Conservation (phyloP, 2,888 invertebrate genomes). For the Cremastinae sp. region DNA sequence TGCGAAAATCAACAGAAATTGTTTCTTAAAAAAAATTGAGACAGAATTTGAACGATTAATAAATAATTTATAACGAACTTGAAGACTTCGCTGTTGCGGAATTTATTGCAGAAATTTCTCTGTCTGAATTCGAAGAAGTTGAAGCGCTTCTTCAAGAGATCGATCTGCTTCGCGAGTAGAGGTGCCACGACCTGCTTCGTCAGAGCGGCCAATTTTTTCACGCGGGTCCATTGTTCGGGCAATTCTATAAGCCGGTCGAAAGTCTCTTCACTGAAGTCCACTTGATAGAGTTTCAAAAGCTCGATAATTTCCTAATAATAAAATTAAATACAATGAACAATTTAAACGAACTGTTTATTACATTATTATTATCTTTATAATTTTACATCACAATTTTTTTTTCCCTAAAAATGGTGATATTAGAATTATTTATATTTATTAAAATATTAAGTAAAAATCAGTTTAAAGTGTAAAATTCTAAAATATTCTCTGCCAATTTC, state of each 20-base stretch:
- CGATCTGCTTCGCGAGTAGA: slow-evolving; percentile 93
- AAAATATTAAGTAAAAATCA: no score
- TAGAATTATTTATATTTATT: no score
- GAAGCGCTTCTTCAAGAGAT: slow-evolving; percentile 91
- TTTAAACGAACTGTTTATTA: background rate
- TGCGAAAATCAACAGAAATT: background rate
- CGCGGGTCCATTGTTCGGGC: slow-evolving; percentile 92
- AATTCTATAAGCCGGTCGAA: slow-evolving; percentile 85
- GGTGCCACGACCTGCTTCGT: slow-evolving; percentile 94
- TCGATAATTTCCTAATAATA: slow-evolving; percentile 87
- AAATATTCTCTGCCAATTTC: no score
- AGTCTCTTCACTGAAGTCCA: slow-evolving; percentile 90
- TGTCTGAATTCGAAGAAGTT: slow-evolving; percentile 90
- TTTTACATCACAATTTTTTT: no score
- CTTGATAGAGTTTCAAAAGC: slow-evolving; percentile 91
- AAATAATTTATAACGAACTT: slow-evolving; percentile 78
- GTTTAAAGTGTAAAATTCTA: no score
- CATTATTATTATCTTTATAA: slow-evolving; percentile 9
- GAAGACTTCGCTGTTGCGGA: slow-evolving; percentile 82
- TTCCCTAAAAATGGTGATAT: no score
- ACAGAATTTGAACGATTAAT: background rate
- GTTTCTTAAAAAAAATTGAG: background rate
- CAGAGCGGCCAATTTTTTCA: slow-evolving; percentile 91
- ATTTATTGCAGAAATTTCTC: slow-evolving; percentile 88
- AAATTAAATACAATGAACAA: background rate